Percentiles rank a stretch among this genome's conserved stretches.
These are phyloP conservation scores for Austrolebias charrua DNA, from an alignment of 2,797 vertebrate genomes.

Conservation along the genomic window DNA sequence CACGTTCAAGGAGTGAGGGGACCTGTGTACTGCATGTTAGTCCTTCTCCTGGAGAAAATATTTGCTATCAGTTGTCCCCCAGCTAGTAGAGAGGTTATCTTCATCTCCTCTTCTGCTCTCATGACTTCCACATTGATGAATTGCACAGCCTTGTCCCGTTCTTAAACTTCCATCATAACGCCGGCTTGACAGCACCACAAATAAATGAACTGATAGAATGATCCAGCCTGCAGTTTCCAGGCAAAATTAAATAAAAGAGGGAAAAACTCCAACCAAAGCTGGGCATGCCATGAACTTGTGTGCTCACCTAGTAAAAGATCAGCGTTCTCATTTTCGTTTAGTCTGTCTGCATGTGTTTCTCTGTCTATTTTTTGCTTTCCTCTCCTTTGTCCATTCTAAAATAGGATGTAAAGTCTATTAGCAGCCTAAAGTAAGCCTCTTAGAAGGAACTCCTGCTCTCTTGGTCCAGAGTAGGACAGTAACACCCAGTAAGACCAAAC, in stretches of 20 bases:
- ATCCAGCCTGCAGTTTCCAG: conserved; percentile 7
- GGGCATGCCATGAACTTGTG: neutral
- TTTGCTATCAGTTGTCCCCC: conserved; percentile 16
- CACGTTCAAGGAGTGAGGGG: neutral
- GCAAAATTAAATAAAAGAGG: conserved; percentile 11
- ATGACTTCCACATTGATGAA: conserved; percentile 40
- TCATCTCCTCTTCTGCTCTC: conserved; percentile 18
- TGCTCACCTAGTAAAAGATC: neutral
- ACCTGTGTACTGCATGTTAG: conserved; percentile 20
- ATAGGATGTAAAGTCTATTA: conserved; percentile 75
- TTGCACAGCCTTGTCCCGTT: conserved; percentile 31
- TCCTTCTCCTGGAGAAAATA: conserved; percentile 22
- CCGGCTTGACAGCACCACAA: conserved; percentile 45
- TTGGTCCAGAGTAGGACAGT: conserved; percentile 49
- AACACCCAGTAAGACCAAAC: conserved; percentile 39
- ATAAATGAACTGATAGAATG: conserved; percentile 34
- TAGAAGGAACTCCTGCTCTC: conserved; percentile 64
- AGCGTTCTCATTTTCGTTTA: neutral
- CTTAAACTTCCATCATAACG: conserved; percentile 41
- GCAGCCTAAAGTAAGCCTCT: conserved; percentile 76
- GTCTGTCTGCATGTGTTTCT: conserved; percentile 1
- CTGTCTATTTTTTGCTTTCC: conserved; percentile 35
- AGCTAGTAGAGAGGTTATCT: conserved; percentile 35
- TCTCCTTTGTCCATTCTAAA: conserved; percentile 56
- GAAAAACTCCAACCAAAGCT: neutral